phyloP scores from a whole-genome alignment of 2,888 invertebrate genomes.

The Onthophagus sagittarius region DNA sequence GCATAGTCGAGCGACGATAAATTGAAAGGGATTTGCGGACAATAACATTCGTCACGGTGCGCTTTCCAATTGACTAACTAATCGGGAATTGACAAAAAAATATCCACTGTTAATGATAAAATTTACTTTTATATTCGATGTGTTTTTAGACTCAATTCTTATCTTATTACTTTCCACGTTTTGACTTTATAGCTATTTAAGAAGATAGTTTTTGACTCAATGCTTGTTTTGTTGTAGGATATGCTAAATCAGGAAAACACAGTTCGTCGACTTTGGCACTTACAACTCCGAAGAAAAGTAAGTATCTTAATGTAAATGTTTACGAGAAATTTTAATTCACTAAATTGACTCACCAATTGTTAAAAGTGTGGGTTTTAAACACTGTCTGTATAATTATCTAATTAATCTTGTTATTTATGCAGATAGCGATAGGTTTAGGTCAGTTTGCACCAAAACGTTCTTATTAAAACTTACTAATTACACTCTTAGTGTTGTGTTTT shows the following conservation, averaged over 20 bases:
- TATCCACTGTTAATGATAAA: not conserved
- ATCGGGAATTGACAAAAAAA: not conserved
- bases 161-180: not conserved
- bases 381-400: not conserved
- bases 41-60: not conserved
- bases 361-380: not conserved
- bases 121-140: not conserved
- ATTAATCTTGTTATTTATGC: not conserved
- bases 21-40: not conserved
- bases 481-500: not conserved
- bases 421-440: not conserved
- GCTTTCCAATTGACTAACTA: not conserved
- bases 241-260: conserved; percentile 53
- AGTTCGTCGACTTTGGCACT: conserved; percentile 53
- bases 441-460: not conserved
- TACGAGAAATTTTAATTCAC: not conserved
- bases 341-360: not conserved
- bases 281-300: conserved; percentile 59
- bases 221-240: conserved; percentile 43
- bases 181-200: not conserved
- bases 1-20: not conserved
- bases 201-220: not conserved
- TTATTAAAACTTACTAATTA: not conserved
- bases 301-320: conserved; percentile 39
- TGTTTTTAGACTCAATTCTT: not conserved